Conservation (phyloP, 1,140 invertebrate species). For the Mercenaria mercenaria region DNA sequence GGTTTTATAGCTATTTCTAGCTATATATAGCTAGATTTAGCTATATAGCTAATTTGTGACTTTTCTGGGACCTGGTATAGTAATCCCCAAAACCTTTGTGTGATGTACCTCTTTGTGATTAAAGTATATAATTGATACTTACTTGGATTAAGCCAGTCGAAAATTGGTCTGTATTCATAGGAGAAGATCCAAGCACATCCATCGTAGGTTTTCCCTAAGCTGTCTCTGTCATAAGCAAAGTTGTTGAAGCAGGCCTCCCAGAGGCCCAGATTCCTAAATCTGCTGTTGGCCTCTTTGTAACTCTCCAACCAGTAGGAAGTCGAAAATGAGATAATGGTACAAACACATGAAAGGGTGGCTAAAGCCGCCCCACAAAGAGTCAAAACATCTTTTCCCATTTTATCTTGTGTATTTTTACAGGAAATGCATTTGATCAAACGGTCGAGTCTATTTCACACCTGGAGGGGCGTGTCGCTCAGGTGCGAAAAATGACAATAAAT, state of each 20-base stretch:
- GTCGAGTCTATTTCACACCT: conserved; percentile 46
- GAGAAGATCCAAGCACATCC: conserved; percentile 98
- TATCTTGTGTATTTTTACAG: conserved; percentile 32
- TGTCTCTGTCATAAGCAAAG: conserved; percentile 95
- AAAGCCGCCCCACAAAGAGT: conserved; percentile 51
- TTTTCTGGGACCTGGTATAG: too few species aligned
- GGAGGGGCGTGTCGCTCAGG: conserved; percentile 33
- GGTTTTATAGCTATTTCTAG: too few species aligned
- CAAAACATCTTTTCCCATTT: conserved; percentile 64
- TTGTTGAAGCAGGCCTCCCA: conserved; percentile 98
- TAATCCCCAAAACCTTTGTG: too few species aligned
- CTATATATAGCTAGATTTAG: too few species aligned
- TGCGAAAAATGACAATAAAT: neutral
- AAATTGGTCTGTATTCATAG: conserved; percentile 95
- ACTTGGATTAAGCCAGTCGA: conserved; percentile 96
- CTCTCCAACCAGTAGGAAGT: conserved; percentile 56
- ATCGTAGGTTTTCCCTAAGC: conserved; percentile 95
- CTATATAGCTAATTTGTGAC: too few species aligned
- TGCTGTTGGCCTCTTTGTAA: conserved; percentile 51
- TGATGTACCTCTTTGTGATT: too few species aligned
- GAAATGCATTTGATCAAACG: conserved; percentile 38
- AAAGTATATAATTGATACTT: too few species aligned
- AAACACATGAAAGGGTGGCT: conserved; percentile 18
- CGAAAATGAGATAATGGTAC: conserved; percentile 47
- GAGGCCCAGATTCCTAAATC: conserved; percentile 91